Base-by-base conservation (phyloP, 2,797 vertebrate species). In the Siniperca obscura region DNA sequence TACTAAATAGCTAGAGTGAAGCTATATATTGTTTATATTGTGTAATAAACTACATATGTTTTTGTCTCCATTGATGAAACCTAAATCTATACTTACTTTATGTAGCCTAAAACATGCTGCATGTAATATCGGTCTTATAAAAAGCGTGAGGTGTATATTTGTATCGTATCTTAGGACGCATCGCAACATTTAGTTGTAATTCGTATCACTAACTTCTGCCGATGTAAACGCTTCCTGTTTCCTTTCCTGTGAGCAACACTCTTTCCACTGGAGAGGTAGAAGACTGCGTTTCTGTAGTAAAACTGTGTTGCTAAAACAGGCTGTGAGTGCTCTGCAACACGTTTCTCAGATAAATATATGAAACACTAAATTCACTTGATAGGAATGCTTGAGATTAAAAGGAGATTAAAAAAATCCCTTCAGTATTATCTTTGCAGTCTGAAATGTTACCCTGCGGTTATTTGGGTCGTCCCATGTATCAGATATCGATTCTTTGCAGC, bases 401-500 rank as follows among this genome's bases (percentile, higher is more conserved):
- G 0, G 34, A 56, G 17, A 81, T 72, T 36, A 27, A n/a, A 25
- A 36, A 16, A 55, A 76, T 53, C 65, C 11, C 2, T 11, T 22
- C 13, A 25, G 40, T 53, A 21, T 76, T 21, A 36, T 62, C 48
- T 52, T 14, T 14, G 25, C 34, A 50, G 75, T 48, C 25, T 19
- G 34, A 53, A 12, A 34, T 16, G 56, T 57, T 62, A 4, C 60
- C 52, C 60, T 61, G 9, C 10, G 0, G 30, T 65, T 34, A 60
- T 79, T 12, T 27, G 16, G 40, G 6, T 30, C 34, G 10, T 21
- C 52, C 16, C 16, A 7, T 55, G 48, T 19, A 55, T 80, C 76
- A 42, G 21, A 48, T 42, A 74, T 77, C 7, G 78, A 85, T 68
- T 57, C 30, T 52, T 4, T 27, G 40, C 66, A 66, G 65, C n/a